Evolutionary conservation across 2,797 vertebrate genomes (phyloP).

Genomic region (Apogon hyalosoma): DNA sequence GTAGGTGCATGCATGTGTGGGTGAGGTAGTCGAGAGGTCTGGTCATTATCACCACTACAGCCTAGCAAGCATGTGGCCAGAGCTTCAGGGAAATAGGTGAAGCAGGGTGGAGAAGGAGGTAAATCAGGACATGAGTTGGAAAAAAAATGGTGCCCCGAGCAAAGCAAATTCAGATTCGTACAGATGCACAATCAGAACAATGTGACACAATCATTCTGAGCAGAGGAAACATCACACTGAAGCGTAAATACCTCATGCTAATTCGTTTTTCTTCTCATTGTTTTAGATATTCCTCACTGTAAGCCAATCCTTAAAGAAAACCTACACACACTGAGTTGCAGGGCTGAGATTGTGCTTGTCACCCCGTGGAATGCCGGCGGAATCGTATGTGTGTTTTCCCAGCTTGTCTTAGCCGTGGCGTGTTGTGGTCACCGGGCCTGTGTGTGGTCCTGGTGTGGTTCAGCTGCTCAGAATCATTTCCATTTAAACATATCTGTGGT

Average conservation of each 20-base stretch:
- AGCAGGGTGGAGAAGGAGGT: slow-evolving; percentile 32
- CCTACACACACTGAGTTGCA: slow-evolving; percentile 15
- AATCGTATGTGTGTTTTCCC: slow-evolving; percentile 71
- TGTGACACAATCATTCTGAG: not conserved
- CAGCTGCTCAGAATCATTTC: slow-evolving; percentile 75
- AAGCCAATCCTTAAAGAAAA: slow-evolving; percentile 27
- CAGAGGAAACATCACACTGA: not conserved
- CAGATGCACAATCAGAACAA: slow-evolving; percentile 13
- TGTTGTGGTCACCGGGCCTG: slow-evolving; percentile 73
- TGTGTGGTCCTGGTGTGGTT: slow-evolving; percentile 81
- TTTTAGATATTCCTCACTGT: slow-evolving; percentile 20
- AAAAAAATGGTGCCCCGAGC: slow-evolving; percentile 2
- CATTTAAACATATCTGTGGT: slow-evolving; percentile 79
- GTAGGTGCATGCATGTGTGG: slow-evolving; percentile 37
- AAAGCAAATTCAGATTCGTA: not conserved
- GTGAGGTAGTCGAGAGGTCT: slow-evolving; percentile 81
- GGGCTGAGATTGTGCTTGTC: slow-evolving; percentile 35
- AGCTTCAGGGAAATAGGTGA: slow-evolving; percentile 35
- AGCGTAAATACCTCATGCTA: slow-evolving; percentile 14
- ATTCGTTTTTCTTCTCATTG: slow-evolving; percentile 14
- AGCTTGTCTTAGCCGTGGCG: slow-evolving; percentile 67
- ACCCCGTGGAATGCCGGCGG: slow-evolving; percentile 51
- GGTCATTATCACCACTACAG: slow-evolving; percentile 89
- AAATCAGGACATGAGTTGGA: slow-evolving; percentile 32
- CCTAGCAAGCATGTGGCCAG: slow-evolving; percentile 65